A percentile compares a stretch with the other conserved stretches of the same genome.
Evolutionary conservation across 2,797 vertebrate genomes (phyloP).

Genomic region (Hafferia zeledoni): DNA sequence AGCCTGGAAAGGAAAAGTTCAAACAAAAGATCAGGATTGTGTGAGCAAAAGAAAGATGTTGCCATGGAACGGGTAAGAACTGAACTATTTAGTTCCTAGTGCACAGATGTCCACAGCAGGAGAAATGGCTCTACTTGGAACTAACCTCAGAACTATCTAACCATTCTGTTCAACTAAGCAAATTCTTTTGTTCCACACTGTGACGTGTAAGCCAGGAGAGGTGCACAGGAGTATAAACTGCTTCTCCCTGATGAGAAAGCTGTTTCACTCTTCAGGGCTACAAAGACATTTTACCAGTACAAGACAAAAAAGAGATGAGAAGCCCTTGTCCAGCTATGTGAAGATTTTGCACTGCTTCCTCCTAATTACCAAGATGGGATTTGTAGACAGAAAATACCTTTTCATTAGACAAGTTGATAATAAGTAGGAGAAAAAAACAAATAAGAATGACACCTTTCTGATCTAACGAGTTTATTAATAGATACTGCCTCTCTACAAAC

Average conservation of each 20-base stretch:
- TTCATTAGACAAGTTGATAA: neutral
- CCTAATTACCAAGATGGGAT: neutral
- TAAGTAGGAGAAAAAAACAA: neutral
- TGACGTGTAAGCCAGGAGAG: rapidly evolving
- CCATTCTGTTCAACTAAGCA: neutral
- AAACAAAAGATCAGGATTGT: neutral
- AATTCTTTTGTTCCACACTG: neutral
- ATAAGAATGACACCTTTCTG: neutral
- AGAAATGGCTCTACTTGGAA: neutral
- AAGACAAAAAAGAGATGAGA: neutral
- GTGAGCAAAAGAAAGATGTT: neutral
- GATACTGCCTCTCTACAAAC: neutral
- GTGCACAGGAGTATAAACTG: neutral
- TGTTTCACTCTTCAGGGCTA: neutral
- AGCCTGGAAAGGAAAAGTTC: neutral
- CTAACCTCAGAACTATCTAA: rapidly evolving
- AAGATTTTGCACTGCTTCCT: neutral
- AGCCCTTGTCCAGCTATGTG: neutral
- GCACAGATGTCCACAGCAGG: neutral
- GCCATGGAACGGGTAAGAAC: neutral
- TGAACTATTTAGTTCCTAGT: neutral
- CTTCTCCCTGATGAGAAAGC: neutral
- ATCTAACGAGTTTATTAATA: neutral
- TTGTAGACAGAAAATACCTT: neutral
- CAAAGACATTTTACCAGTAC: neutral